Evolutionary conservation across 1,140 invertebrate genomes (phyloP), one percentile per base, ranked within the genome.

Genomic region (Micrasema minimum): DNA sequence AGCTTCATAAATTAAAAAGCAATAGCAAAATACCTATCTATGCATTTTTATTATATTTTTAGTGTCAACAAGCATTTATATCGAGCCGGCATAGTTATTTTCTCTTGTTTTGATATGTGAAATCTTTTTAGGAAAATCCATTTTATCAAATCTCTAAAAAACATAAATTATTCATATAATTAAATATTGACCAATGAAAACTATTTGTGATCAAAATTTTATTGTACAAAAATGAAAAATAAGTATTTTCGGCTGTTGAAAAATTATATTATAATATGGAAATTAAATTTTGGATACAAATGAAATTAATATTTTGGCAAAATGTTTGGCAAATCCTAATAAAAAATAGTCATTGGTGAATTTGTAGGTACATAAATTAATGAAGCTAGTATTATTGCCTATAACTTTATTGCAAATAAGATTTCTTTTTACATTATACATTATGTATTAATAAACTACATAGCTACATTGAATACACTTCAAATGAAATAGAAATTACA

Each of bases 161-260:
- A 57, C 14, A 61, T 64, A 48, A 31, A 64, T 48, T 18, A 46
- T 31, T 64, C 14, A 22, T 16, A 35, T 62, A 20, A 69, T 45
- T 81, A 83, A 85, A 83, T 82, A 85, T 83, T 85, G 83, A 85
- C 83, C 83, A 85, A 85, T 85, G 83, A 85, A 85, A 85, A 83
- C 82, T 83, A 84, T 82, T 85, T 85, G 83, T 85, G 83, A 85
- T 85, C 82, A 84, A 75, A 75, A 75, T 75, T 75, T 75, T 75
- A 75, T 75, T 75, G 74, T 75, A 75, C 74, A 75, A 75, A 75
- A 75, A 72, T 72, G 74, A 72, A 70, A 70, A 75, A 66, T 72
- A 72, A 75, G 74, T 75, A 75, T 75, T 75, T 75, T 75, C 70
- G 74, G 74, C 74, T 75, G 74, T 75, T 75, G 41, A 70, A 75